Conservation (phyloP, 2,797 vertebrate species). For the Eupleurogrammus muticus region DNA sequence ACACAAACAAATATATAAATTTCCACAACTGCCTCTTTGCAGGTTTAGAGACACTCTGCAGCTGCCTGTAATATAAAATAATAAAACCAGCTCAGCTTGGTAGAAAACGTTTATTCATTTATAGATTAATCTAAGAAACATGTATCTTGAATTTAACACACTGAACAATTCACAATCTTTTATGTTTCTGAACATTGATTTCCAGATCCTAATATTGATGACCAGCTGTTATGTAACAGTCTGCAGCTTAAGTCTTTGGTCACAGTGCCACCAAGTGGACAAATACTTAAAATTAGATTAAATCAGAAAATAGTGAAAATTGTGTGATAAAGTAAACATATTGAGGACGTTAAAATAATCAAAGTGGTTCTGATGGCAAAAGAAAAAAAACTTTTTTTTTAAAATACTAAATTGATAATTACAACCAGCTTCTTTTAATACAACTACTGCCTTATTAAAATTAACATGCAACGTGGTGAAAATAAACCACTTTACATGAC, state of each 20-base stretch:
- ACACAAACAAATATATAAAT: no score
- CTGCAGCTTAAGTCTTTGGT: neutral
- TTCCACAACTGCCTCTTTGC: no score
- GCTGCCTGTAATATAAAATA: neutral
- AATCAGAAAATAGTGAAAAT: no score
- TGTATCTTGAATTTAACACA: no score
- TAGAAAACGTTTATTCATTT: neutral
- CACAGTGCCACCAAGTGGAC: slow-evolving; percentile 43
- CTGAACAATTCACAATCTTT: no score
- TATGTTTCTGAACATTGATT: slow-evolving; percentile 4
- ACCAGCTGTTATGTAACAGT: slow-evolving; percentile 45
- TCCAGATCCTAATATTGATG: slow-evolving; percentile 16
- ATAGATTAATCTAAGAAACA: neutral
- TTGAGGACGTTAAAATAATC: neutral
- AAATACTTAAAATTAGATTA: neutral
- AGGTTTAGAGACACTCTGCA: neutral
- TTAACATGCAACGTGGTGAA: neutral
- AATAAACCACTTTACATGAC: no score
- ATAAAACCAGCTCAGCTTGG: no score
- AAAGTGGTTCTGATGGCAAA: neutral
- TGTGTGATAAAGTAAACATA: neutral
- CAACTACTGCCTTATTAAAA: slow-evolving; percentile 10
- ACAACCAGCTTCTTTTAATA: neutral
- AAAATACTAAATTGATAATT: no score
- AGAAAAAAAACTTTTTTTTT: no score